Base-by-base conservation (phyloP, 2,113 vertebrate genomes). In the Brevimyrus niger region DNA sequence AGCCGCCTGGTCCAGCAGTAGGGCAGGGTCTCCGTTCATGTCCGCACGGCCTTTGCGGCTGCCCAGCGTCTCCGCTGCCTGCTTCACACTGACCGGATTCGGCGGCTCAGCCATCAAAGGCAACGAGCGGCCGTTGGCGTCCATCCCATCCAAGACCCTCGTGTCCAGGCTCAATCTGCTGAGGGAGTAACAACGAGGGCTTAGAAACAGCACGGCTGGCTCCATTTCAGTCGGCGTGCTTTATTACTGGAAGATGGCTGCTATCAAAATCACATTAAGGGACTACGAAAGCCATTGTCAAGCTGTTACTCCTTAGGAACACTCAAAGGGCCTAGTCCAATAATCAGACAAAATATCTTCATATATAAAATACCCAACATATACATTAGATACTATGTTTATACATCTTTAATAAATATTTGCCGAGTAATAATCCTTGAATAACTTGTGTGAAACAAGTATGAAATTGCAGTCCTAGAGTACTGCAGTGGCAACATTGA, bases 61-160 rank as follows among this genome's bases (percentile, higher is more conserved):
- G 15, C 97, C 94, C 2, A 97, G 95, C 91, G 96, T 94, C 89
- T 99, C 98, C 0, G 98, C 96, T 0, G 96, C 95, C 95, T 98
- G 98, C 95, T 99, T 99, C 97, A 99, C 98, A 95, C 96, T 97
- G 91, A 97, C 90, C 21, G 96, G 97, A 93, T 94, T 96, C 89
- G 93, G 94, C 89, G 96, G 96, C 94, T 97, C 97, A 53, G 95
- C 96, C 93, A 97, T 96, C 51, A 96, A 94, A 91, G 97, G 96
- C 92, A 97, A 94, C 91, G 97, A 96, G 90, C 95, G 96, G 91
- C 96, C 97, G 93, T 94, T 97, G 94, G 93, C 91, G 93, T 96
- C 96, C 92, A 94, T 96, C 93, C 96, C 93, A 95, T 93, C 89
- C 91, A 92, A 89, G 93, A 94, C 92, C 89, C 87, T 51, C 10